Evolutionary conservation across 2,888 invertebrate genomes (phyloP).

Genomic region (Stenodema calcarata): DNA sequence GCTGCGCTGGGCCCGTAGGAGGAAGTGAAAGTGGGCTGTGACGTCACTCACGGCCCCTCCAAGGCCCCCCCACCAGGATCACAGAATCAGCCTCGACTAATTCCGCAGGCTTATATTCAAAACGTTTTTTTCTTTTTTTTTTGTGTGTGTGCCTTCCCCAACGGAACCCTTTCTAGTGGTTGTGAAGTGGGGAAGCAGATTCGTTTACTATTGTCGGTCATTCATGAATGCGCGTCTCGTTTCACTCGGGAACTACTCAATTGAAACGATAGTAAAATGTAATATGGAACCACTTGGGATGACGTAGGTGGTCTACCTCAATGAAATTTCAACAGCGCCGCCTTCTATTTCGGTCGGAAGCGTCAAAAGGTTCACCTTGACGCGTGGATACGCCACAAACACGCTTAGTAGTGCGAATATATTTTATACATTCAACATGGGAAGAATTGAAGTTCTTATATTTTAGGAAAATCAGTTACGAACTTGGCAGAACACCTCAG

Average conservation of each 20-base stretch:
- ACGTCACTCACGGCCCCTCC: conserved; percentile 28
- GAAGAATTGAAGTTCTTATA: no score
- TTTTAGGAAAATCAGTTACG: no score
- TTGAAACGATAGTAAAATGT: background rate
- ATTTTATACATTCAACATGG: no score
- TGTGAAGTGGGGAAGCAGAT: background rate
- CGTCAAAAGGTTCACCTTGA: no score
- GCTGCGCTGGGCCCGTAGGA: conserved; percentile 22
- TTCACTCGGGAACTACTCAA: background rate
- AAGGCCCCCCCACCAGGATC: conserved; percentile 1
- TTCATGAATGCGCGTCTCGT: background rate
- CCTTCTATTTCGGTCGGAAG: background rate
- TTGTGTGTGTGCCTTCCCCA: background rate
- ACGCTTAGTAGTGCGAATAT: no score
- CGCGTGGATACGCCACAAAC: no score
- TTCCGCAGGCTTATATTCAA: background rate
- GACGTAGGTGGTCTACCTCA: background rate
- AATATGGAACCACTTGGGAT: background rate
- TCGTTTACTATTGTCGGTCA: conserved; percentile 2
- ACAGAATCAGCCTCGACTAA: background rate
- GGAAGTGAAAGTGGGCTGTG: conserved; percentile 40
- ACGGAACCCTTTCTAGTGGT: background rate
- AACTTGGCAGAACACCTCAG: no score
- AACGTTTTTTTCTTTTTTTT: no score
- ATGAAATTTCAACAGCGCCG: background rate